These are phyloP conservation scores for Etheostoma perlongum DNA, from an alignment of 2,797 vertebrate species.

Conservation along the genomic window DNA sequence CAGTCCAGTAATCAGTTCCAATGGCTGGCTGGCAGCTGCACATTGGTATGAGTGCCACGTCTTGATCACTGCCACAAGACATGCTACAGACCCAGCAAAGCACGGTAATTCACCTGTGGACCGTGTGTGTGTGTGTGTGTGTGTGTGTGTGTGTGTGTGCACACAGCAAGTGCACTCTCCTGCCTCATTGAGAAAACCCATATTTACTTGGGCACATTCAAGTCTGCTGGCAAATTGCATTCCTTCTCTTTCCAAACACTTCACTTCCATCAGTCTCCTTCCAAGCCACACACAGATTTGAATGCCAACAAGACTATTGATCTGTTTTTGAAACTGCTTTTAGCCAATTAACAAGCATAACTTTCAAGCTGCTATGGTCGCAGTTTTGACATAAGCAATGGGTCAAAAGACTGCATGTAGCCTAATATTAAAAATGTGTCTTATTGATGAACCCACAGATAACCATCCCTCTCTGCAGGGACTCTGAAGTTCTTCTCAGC, in stretches of 20 bases:
- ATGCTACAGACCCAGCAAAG: constrained; percentile 25
- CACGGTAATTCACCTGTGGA: constrained; percentile 56
- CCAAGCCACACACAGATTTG: constrained; percentile 18
- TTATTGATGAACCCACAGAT: background rate
- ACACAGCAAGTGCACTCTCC: constrained; percentile 58
- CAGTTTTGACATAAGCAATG: background rate
- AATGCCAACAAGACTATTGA: constrained; percentile 11
- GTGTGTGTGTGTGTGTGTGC: background rate
- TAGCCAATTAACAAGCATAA: background rate
- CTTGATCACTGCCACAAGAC: constrained; percentile 41
- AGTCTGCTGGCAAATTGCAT: constrained; percentile 54
- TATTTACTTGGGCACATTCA: constrained; percentile 67
- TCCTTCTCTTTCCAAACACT: constrained; percentile 49
- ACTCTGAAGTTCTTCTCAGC: background rate
- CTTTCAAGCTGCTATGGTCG: background rate
- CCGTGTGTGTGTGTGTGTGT: constrained; percentile 5
- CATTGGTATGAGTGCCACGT: constrained; percentile 74
- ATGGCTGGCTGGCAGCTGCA: constrained; percentile 65
- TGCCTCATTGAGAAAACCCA: constrained; percentile 76
- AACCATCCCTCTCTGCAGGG: background rate
- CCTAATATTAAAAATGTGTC: no score
- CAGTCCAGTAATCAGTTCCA: constrained; percentile 42
- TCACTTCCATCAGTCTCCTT: constrained; percentile 29
- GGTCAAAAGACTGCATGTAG: background rate
- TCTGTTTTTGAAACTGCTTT: constrained; percentile 2